Evolutionary conservation across 2,797 vertebrate species (phyloP), one percentile per base, ranked within the genome.

Genomic region (Neosilurus mollespiculum): DNA sequence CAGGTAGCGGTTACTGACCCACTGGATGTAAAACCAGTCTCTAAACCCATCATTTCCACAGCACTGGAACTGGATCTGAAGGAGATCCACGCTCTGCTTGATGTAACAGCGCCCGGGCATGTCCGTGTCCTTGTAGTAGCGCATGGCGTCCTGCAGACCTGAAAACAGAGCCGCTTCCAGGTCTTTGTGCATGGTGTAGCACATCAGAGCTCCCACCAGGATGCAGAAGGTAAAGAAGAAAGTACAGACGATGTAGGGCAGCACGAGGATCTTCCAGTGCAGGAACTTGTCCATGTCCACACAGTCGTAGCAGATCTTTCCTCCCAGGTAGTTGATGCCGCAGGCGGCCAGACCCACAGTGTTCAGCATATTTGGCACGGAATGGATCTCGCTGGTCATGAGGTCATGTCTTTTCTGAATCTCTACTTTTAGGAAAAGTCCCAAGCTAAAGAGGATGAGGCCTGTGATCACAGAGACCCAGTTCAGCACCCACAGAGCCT

Each of bases 1-100:
- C 89, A 97, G 92, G 64, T 96, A 97, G 24, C 94, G 95, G 84
- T 83, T 90, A 87, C 95, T 96, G 87, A 97, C 92, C 96, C 96
- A 97, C 93, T 97, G 96, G 86, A 97, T 91, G 89, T 95, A 92
- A 92, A 96, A 96, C 96, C 96, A 97, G 90, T 97, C 96, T 69
- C 90, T 92, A 86, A 95, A 95, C 12, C 94, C 96, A 7, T 92
- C 91, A 84, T 96, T 97, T 43, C 96, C 96, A 67, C 96, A 97
- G 90, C 96, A 97, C 0, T 92, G 94, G 90, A 97, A 95, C 87
- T 94, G 91, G 67, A 96, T 96, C 90, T 97, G 96, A 87, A 97
- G 87, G 87, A 95, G 72, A 90, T 97, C 96, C 77, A 97, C 80
- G 0, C 92, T 96, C 81, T 89, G 93, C 91, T 97, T 97, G 84